phyloP scores from a whole-genome alignment of 2,888 invertebrate species.

The Azorinus chamasolen region DNA sequence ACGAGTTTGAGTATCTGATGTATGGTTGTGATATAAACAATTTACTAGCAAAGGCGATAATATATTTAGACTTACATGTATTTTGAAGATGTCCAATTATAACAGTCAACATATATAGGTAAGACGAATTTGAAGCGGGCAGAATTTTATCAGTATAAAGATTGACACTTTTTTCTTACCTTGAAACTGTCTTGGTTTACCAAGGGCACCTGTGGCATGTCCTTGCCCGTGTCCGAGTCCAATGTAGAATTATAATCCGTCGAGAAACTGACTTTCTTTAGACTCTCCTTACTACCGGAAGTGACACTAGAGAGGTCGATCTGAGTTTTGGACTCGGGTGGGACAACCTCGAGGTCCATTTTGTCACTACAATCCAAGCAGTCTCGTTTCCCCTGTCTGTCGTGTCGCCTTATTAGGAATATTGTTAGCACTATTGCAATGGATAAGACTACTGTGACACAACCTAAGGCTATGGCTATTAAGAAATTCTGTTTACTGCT shows the following conservation, averaged over 20 bases:
- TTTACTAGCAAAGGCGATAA: too few relatives aligned
- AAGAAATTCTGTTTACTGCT: conserved; percentile 50
- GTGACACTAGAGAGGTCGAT: conserved; percentile 25
- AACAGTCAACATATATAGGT: too few relatives aligned
- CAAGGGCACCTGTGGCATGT: conserved; percentile 46
- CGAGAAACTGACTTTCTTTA: conserved; percentile 64
- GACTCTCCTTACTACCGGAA: conserved; percentile 54
- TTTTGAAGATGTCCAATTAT: too few relatives aligned
- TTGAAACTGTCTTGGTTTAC: conserved; percentile 44
- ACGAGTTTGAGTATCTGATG: too few relatives aligned
- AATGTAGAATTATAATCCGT: conserved; percentile 48
- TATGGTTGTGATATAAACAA: too few relatives aligned
- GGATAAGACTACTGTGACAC: conserved; percentile 59
- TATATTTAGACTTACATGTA: too few relatives aligned
- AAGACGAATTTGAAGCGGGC: too few relatives aligned
- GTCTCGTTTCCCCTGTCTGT: conserved; percentile 35
- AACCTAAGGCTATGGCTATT: conserved; percentile 59
- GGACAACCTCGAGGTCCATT: conserved; percentile 47
- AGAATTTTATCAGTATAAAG: too few relatives aligned
- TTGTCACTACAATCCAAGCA: conserved; percentile 28
- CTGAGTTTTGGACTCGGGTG: conserved; percentile 35
- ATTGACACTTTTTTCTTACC: conserved; percentile 30
- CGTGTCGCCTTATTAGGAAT: conserved; percentile 54
- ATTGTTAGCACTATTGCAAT: conserved; percentile 61
- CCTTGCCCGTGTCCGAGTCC: conserved; percentile 45